Percentiles rank a stretch among this genome's conserved stretches.
Conservation (phyloP, 2,888 invertebrate species). For the Spisula solida region DNA sequence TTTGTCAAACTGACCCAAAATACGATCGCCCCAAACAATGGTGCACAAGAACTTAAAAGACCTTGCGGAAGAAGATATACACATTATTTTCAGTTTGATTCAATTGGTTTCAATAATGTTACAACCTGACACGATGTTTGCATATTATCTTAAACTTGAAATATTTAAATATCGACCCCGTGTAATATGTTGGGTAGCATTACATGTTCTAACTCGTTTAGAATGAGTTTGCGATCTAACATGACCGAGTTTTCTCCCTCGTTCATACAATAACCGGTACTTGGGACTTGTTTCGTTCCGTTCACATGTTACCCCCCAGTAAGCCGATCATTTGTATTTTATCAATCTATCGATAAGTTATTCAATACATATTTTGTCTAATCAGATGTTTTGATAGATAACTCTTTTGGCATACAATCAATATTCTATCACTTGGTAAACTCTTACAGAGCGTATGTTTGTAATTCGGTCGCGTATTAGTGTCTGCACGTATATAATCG, state of each 20-base stretch:
- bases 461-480: background rate
- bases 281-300: background rate
- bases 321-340: background rate
- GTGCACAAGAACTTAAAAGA: too few relatives aligned
- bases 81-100: too few relatives aligned
- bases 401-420: conserved; percentile 18
- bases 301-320: background rate
- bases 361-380: conserved; percentile 19
- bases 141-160: background rate
- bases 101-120: too few relatives aligned
- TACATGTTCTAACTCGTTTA: background rate
- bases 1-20: too few relatives aligned
- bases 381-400: conserved; percentile 8
- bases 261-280: background rate
- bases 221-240: background rate
- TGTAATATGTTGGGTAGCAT: background rate
- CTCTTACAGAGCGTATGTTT: background rate
- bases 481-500: background rate
- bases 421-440: background rate
- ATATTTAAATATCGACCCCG: background rate
- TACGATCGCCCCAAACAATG: too few relatives aligned
- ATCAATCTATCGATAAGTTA: background rate
- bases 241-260: background rate
- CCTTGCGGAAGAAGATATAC: too few relatives aligned
- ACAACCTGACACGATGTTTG: background rate